Conservation (phyloP, 1,140 invertebrate species). For the Drosophila eugracilis region DNA sequence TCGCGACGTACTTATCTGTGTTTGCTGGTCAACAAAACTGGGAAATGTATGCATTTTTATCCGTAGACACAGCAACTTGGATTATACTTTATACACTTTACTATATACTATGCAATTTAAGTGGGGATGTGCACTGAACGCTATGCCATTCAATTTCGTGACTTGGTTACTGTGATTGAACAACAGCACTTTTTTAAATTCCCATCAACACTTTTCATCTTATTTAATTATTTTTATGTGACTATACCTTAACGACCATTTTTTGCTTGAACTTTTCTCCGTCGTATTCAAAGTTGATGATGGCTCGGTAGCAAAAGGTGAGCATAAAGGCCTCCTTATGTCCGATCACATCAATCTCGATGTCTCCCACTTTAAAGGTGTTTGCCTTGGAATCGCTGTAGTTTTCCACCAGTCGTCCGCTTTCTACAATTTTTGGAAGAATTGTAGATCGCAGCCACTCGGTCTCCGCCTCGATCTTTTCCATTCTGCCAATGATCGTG, state of each 20-base stretch:
- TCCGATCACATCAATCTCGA: conserved; percentile 63
- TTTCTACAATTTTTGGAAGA: conserved; percentile 38
- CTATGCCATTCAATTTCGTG: too few relatives aligned
- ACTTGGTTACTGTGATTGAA: too few relatives aligned
- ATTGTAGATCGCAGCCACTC: conserved; percentile 53
- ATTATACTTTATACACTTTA: too few relatives aligned
- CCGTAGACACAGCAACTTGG: too few relatives aligned
- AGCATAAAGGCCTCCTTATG: conserved; percentile 74
- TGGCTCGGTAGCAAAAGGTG: conserved; percentile 64
- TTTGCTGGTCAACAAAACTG: too few relatives aligned
- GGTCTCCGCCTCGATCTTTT: conserved; percentile 37
- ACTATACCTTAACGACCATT: conserved; percentile 67
- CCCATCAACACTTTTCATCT: too few relatives aligned
- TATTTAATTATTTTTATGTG: background rate
- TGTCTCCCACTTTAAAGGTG: conserved; percentile 43
- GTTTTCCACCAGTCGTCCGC: conserved; percentile 51
- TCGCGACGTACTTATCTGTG: too few relatives aligned
- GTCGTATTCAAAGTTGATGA: conserved; percentile 48
- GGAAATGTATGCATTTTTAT: too few relatives aligned
- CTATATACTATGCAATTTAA: too few relatives aligned
- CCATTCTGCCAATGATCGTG: too few relatives aligned
- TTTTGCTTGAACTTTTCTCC: conserved; percentile 24
- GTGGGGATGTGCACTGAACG: too few relatives aligned
- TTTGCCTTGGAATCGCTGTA: conserved; percentile 17
- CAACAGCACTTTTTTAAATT: too few relatives aligned